Base-by-base conservation (phyloP, 2,888 invertebrate species). In the Aleiodes leptofemur region DNA sequence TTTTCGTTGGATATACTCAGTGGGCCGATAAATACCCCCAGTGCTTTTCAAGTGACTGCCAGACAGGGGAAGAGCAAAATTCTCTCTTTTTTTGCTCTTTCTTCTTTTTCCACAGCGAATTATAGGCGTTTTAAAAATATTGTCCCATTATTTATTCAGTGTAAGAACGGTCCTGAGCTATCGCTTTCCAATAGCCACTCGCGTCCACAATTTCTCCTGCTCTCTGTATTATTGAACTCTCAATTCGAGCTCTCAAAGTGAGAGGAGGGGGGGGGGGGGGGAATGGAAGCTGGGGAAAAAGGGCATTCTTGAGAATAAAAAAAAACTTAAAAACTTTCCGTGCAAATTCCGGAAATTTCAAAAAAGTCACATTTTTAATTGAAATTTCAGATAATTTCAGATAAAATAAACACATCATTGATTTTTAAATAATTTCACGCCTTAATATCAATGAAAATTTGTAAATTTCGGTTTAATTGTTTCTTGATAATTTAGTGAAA, bases 91-190 rank as follows among this genome's bases (percentile, higher is more conserved):
- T 51, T 69, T 55, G 6, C 38, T 69, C 75, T 38, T 57, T 68
- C 59, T 75, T 74, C 68, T 73, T 66, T 66, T 69, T 80, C 83
- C 8, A n/a, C n/a, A n/a, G 79, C 87, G 88, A 89, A 89, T 89
- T 89, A 89, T 88, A 88, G 88, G 87, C 89, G 89, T 89, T 89
- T 89, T 89, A 89, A 89, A 89, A 89, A 88, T 89, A 89, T 89
- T 89, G 89, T 89, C 85, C 84, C 87, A 87, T 89, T 84, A 88
- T 85, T 89, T 89, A 89, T 89, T 89, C 89, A 89, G 79, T 76
- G 77, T 78, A 68, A 68, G 31, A 68, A 64, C 64, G 43, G 76
- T 80, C 78, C 61, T 79, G 88, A 89, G 84, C 85, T 87, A 89
- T 89, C 84, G 88, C 86, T 89, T 89, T 88, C 88, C 89, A 86